These are phyloP conservation scores for Antheraea pernyi DNA, from an alignment of 1,140 invertebrate species.

Conservation along the genomic window DNA sequence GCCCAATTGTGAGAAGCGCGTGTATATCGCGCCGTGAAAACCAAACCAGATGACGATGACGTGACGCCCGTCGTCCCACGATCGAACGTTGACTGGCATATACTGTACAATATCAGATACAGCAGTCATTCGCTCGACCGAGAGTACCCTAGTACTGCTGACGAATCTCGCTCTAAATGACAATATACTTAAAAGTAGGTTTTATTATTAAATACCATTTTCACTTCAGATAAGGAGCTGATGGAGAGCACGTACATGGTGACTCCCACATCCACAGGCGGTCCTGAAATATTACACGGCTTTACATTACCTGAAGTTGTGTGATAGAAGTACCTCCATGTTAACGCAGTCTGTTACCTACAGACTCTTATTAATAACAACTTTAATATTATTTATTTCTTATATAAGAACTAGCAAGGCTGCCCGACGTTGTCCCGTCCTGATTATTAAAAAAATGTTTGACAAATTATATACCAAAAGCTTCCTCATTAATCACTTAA, in stretches of 20 bases:
- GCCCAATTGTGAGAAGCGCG: slow-evolving; percentile 68
- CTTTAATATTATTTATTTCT: no score
- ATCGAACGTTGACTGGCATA: slow-evolving; percentile 41
- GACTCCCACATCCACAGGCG: slow-evolving; percentile 96
- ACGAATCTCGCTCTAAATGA: slow-evolving; percentile 27
- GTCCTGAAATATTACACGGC: slow-evolving; percentile 86
- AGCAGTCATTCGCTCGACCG: slow-evolving; percentile 42
- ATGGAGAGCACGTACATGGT: slow-evolving; percentile 99
- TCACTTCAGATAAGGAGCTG: slow-evolving; percentile 98
- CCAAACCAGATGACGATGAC: slow-evolving; percentile 69
- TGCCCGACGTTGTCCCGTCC: no score
- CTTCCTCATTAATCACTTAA: no score
- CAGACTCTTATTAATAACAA: no score
- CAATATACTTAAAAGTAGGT: slow-evolving; percentile 54
- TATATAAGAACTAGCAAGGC: no score
- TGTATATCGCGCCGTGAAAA: slow-evolving; percentile 54
- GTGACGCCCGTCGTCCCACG: slow-evolving; percentile 49
- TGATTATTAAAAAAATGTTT: no score
- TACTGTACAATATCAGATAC: no score
- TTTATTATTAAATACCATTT: slow-evolving; percentile 89
- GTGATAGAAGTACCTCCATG: background rate
- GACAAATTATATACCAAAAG: no score
- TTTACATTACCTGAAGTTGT: slow-evolving; percentile 31
- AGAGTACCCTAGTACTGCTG: slow-evolving; percentile 40
- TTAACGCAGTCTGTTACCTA: background rate